These are phyloP conservation scores for Aspidoscelis tigris DNA, from an alignment of 2,113 vertebrate genomes.

Conservation along the genomic window DNA sequence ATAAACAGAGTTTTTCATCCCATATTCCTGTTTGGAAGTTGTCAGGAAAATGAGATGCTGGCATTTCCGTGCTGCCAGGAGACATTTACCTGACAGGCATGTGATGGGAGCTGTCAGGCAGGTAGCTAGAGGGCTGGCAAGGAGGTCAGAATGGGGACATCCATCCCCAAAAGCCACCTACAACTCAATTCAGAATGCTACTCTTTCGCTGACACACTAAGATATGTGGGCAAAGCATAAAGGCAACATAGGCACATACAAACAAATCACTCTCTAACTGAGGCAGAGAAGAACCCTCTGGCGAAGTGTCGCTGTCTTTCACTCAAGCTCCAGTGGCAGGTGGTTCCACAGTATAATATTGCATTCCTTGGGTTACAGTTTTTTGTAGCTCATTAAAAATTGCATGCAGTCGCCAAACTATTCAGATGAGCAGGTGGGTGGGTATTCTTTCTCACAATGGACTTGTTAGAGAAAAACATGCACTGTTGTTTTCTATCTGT, in stretches of 20 bases:
- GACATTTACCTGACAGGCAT: conserved; percentile 14
- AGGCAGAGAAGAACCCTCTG: neutral
- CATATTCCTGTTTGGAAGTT: neutral
- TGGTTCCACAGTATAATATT: neutral
- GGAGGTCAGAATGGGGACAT: neutral
- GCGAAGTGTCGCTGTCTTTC: neutral
- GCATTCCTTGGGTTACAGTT: neutral
- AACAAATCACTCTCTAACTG: neutral
- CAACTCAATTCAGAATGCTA: conserved; percentile 1
- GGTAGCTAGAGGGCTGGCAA: neutral
- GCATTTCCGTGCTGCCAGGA: conserved; percentile 16
- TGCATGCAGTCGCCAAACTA: neutral
- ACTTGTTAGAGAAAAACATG: neutral
- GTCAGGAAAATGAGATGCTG: conserved; percentile 2
- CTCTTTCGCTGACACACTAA: neutral
- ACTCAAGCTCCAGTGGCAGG: neutral
- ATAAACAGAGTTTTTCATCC: neutral
- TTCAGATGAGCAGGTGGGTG: neutral
- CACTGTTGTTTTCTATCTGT: neutral
- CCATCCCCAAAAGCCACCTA: neutral
- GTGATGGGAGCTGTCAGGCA: neutral
- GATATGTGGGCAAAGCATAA: neutral
- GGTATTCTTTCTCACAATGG: too few species aligned
- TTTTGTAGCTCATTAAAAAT: neutral
- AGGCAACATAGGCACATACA: neutral